phyloP scores from a whole-genome alignment of 2,888 invertebrate genomes.

The Dasypolia templi region DNA sequence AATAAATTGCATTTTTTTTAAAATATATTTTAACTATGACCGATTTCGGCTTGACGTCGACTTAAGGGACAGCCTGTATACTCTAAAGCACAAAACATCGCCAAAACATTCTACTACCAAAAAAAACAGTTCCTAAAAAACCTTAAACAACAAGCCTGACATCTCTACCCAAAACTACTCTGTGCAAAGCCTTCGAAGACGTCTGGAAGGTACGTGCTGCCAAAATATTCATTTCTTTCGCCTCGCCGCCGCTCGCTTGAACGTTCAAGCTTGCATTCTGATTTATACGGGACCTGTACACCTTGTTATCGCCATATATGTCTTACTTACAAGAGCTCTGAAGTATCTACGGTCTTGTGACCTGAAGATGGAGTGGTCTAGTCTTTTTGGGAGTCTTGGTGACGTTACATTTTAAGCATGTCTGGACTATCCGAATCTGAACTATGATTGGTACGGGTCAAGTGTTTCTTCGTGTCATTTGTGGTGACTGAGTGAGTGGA shows the following conservation, averaged over 20 bases:
- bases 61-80: too few species aligned
- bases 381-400: not conserved
- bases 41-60: too few species aligned
- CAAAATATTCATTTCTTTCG: constrained; percentile 85
- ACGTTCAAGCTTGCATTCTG: constrained; percentile 60
- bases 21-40: too few species aligned
- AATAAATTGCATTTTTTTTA: too few species aligned
- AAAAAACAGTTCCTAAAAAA: not conserved
- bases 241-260: constrained; percentile 70
- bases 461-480: not conserved
- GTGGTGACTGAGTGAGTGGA: not conserved
- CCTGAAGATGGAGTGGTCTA: constrained; percentile 43
- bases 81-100: not conserved
- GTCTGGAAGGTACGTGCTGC: constrained; percentile 72
- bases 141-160: not conserved
- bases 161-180: constrained; percentile 42
- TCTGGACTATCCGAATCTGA: not conserved
- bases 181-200: constrained; percentile 69
- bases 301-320: constrained; percentile 56
- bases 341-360: constrained; percentile 25
- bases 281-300: constrained; percentile 58
- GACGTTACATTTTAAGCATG: not conserved
- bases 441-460: not conserved
- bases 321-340: constrained; percentile 47
- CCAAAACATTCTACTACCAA: not conserved